Evolutionary conservation across 2,113 vertebrate species (phyloP).

Genomic region (Pogona vitticeps): DNA sequence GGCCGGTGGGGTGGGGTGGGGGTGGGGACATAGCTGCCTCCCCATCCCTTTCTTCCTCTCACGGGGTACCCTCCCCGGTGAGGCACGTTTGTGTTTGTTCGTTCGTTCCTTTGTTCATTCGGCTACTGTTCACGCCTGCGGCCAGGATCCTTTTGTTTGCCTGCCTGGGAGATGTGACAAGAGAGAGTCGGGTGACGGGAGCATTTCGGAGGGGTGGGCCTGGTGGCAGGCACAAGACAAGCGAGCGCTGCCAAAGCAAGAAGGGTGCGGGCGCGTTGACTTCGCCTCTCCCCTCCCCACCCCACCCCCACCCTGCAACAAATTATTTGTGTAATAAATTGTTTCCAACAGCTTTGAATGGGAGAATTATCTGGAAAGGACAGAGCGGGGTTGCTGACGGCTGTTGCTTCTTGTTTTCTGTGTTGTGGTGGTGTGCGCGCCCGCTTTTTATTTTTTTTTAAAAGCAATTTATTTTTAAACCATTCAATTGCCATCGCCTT

Average conservation of each 20-base stretch:
- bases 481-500: constrained; percentile 34
- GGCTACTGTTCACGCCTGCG: not conserved
- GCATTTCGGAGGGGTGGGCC: not conserved
- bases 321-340: constrained; percentile 46
- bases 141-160: constrained; percentile 28
- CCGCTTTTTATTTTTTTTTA: constrained; percentile 9
- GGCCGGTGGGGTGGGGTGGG: not conserved
- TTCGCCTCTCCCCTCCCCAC: not conserved
- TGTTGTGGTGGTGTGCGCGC: not conserved
- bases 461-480: constrained; percentile 62
- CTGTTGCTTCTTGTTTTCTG: not conserved
- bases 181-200: not conserved
- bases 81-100: too few relatives aligned
- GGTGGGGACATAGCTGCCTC: too few relatives aligned
- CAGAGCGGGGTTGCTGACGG: not conserved
- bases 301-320: not conserved
- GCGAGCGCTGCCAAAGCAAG: too few relatives aligned
- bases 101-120: too few relatives aligned
- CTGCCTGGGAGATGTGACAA: constrained; percentile 1
- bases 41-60: too few relatives aligned
- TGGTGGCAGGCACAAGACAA: not conserved
- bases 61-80: too few relatives aligned
- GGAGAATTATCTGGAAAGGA: constrained; percentile 43
- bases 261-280: not conserved
- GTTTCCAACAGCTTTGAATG: constrained; percentile 39